Percentiles rank a stretch among this genome's conserved stretches.
These are phyloP conservation scores for Chlorops oryzae DNA, from an alignment of 1,140 invertebrate species.

Conservation along the genomic window DNA sequence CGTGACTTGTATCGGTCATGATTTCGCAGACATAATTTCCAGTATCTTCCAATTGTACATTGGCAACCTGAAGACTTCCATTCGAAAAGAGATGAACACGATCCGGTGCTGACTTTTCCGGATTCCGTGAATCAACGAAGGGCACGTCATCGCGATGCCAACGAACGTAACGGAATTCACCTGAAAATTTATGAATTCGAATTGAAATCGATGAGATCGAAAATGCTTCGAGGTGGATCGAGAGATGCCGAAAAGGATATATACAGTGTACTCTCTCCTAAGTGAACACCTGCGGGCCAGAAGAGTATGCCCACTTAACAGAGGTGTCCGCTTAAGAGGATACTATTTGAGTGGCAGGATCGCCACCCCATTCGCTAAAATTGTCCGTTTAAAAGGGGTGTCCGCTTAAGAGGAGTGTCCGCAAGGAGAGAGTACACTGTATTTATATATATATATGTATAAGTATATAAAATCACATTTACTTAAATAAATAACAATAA, in stretches of 20 bases:
- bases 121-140: constrained; percentile 58
- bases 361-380: background rate
- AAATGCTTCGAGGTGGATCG: background rate
- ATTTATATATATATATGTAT: no score
- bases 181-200: constrained; percentile 12
- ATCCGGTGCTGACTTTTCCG: constrained; percentile 47
- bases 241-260: background rate
- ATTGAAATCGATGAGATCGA: background rate
- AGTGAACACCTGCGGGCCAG: no score
- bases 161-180: constrained; percentile 43
- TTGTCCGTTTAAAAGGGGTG: no score
- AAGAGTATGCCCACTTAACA: no score
- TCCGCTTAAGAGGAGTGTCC: no score
- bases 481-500: no score
- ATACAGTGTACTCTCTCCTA: no score
- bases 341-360: background rate
- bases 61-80: constrained; percentile 61
- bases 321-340: no score
- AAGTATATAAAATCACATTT: no score
- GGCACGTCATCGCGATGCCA: constrained; percentile 59
- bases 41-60: constrained; percentile 57
- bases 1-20: constrained; percentile 51
- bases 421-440: no score
- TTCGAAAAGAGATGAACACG: constrained; percentile 61
- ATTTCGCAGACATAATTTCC: constrained; percentile 70